phyloP scores from a whole-genome alignment of 2,113 vertebrate genomes.

The Mystacornis crossleyi region DNA sequence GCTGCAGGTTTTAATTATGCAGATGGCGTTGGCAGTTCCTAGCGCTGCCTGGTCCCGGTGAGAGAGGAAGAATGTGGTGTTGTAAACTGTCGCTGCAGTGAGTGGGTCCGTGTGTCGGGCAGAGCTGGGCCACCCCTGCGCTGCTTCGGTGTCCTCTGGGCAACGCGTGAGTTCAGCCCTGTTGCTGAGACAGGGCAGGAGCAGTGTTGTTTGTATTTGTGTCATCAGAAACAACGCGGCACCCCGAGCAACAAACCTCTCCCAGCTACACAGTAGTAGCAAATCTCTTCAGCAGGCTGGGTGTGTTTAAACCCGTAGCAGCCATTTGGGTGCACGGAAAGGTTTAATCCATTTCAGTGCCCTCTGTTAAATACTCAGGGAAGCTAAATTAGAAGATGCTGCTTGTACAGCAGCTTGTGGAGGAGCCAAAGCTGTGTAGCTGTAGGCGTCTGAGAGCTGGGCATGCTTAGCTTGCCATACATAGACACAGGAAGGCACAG shows the following conservation, averaged over 20 bases:
- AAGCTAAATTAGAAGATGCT: background rate
- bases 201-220: background rate
- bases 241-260: background rate
- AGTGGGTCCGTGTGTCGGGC: background rate
- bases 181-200: background rate
- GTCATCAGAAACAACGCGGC: background rate
- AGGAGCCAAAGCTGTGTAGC: background rate
- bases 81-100: background rate
- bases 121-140: background rate
- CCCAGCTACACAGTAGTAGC: background rate
- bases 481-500: background rate
- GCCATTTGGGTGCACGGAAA: background rate
- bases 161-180: background rate
- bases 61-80: background rate
- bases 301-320: background rate
- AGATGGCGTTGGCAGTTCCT: background rate
- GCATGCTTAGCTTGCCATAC: background rate
- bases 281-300: background rate
- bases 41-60: background rate
- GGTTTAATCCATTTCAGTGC: background rate
- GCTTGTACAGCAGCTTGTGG: background rate
- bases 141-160: background rate
- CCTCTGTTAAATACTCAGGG: background rate
- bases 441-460: background rate
- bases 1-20: background rate